These are phyloP conservation scores for Scotopteryx bipunctaria DNA, from an alignment of 2,888 invertebrate species.

Conservation along the genomic window DNA sequence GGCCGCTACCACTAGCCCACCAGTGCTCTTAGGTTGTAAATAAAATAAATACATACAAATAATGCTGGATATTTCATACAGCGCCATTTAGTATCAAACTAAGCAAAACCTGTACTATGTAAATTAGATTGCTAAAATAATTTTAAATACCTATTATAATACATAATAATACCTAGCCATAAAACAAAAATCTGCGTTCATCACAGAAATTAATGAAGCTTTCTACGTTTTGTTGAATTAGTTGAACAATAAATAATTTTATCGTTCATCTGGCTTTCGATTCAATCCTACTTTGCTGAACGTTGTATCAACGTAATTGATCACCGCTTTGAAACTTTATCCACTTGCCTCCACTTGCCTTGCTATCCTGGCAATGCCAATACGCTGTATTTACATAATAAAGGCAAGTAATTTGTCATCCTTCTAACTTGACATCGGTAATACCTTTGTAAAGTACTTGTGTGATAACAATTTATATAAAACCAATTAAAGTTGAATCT, in stretches of 20 bases:
- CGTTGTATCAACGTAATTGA: constrained; percentile 38
- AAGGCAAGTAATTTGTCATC: constrained; percentile 35
- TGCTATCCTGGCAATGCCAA: constrained; percentile 31
- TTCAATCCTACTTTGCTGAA: constrained; percentile 19
- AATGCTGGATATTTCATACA: too few species aligned
- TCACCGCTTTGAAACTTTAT: constrained; percentile 37
- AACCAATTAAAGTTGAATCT: too few species aligned
- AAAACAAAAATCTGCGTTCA: too few species aligned
- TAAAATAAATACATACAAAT: too few species aligned
- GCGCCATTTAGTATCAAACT: too few species aligned
- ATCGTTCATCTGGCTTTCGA: constrained; percentile 6
- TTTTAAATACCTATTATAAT: too few species aligned
- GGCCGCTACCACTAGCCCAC: too few species aligned
- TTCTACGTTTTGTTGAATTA: background rate
- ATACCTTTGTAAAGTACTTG: constrained; percentile 15
- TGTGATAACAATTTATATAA: background rate
- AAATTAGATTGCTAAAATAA: too few species aligned
- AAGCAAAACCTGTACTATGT: too few species aligned
- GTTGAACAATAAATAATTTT: constrained; percentile 19
- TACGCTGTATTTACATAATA: constrained; percentile 37
- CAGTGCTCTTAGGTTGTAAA: too few species aligned
- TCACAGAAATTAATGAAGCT: too few species aligned
- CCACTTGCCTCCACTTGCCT: constrained; percentile 34
- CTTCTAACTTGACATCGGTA: constrained; percentile 24
- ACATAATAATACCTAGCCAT: too few species aligned